Evolutionary conservation across 2,888 invertebrate genomes (phyloP), one percentile per base, ranked within the genome.

Genomic region (Ceratothoa steindachneri): DNA sequence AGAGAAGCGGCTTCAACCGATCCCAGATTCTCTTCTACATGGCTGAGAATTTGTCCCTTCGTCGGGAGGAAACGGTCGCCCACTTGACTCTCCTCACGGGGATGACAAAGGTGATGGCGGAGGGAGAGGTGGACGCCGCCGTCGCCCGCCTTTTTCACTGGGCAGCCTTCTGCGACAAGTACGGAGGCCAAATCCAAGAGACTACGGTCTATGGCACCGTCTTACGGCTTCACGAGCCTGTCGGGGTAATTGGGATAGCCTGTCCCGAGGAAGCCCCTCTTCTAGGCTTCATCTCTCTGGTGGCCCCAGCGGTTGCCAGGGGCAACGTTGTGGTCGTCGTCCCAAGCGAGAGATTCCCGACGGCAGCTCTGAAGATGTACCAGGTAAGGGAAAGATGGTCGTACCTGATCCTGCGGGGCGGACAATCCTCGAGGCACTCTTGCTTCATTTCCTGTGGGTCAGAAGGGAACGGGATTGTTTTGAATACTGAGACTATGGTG

Each of bases 21-120:
- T 84, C 85, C 0, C 85, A 86, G 82, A 84, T 85, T 67, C 81
- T 85, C 27, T 85, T 83, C 80, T 85, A 85, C 80, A 81, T 85
- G 81, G 85, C 85, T 1, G 85, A 85, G 80, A 85, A 85, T 75
- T 81, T 86, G 60, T 84, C 84, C 74, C 75, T 82, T 41, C 80
- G 84, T 3, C 77, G 82, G 2, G 81, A 83, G 1, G 84, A 85
- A 75, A 82, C 85, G 65, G 82, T 82, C 2, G 64, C 73, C 9
- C 81, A 83, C 28, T 81, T 86, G 67, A 69, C 74, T 22, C 75
- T 80, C 51, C 81, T 84, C 81, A 84, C 84, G 0, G 80, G 79
- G 4, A 12, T 51, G 29, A 67, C 41, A n/a, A 22, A n/a, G 7
- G 77, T 73, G 24, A 28, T 60, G n/a, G 78, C 78, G 1, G 71